Evolutionary conservation across 2,113 vertebrate species (phyloP).

Genomic region (Coturnix japonica): DNA sequence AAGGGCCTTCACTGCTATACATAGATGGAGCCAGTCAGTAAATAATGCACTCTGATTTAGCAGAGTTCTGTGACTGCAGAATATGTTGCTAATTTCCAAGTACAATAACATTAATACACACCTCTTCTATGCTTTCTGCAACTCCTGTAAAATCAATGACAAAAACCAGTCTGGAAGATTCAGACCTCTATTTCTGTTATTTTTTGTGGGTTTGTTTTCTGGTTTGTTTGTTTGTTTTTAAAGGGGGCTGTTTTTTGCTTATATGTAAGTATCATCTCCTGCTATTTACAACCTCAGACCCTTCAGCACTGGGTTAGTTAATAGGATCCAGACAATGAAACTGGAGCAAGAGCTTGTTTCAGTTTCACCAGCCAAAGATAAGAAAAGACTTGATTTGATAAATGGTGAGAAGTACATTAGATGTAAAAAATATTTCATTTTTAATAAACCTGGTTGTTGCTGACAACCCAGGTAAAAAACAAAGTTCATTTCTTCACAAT

Average conservation of each 20-base stretch:
- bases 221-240: neutral
- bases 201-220: neutral
- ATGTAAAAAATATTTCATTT: constrained; percentile 49
- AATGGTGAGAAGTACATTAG: constrained; percentile 48
- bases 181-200: no score
- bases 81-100: neutral
- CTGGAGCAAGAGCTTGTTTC: constrained; percentile 10
- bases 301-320: constrained; percentile 23
- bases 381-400: constrained; percentile 47
- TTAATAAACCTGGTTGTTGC: constrained; percentile 61
- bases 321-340: constrained; percentile 60
- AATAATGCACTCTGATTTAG: constrained; percentile 38
- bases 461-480: constrained; percentile 57
- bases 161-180: neutral
- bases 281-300: constrained; percentile 49
- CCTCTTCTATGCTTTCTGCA: neutral
- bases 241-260: neutral
- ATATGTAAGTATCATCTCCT: constrained; percentile 31
- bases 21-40: constrained; percentile 28
- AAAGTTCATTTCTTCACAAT: constrained; percentile 64
- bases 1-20: constrained; percentile 1
- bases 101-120: neutral
- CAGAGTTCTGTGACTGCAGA: neutral
- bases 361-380: constrained; percentile 18
- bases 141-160: neutral